phyloP scores from a whole-genome alignment of 2,888 invertebrate species.

The Drosophila affinis region DNA sequence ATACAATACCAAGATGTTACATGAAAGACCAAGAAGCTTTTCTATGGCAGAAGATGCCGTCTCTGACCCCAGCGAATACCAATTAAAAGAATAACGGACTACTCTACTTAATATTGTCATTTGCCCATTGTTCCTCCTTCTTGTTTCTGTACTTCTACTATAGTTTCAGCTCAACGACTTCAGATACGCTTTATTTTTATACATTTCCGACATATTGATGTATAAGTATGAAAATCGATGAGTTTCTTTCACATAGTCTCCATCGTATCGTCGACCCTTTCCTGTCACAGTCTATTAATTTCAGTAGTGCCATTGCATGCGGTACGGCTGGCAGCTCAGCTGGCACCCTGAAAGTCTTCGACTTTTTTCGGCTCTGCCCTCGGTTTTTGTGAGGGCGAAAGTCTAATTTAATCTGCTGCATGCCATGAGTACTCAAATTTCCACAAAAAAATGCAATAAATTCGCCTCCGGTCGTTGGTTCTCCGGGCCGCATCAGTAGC shows the following conservation, averaged over 20 bases:
- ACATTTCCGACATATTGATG: no score
- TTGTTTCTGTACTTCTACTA: no score
- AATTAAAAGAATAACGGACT: no score
- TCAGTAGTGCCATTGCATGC: conserved; percentile 53
- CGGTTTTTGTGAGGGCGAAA: conserved; percentile 15
- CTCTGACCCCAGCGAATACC: no score
- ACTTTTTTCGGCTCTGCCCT: conserved; percentile 1
- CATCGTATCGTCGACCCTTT: conserved; percentile 10
- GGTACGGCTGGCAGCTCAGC: conserved; percentile 3
- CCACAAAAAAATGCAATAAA: conserved; percentile 33
- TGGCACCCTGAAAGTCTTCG: conserved; percentile 12
- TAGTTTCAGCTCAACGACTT: no score
- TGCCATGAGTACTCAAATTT: neutral
- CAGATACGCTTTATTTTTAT: no score
- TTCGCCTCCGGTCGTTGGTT: conserved; percentile 1
- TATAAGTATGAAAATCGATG: conserved; percentile 46
- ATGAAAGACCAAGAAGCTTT: no score
- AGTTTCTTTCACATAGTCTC: conserved; percentile 35
- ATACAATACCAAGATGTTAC: no score
- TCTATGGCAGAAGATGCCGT: no score
- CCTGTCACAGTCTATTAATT: conserved; percentile 64
- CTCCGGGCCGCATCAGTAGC: neutral
- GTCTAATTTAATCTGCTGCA: conserved; percentile 21
- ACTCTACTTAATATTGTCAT: no score
- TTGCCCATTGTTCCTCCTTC: no score